These are phyloP conservation scores for Promerops cafer DNA, from an alignment of 2,113 vertebrate species.

Conservation along the genomic window DNA sequence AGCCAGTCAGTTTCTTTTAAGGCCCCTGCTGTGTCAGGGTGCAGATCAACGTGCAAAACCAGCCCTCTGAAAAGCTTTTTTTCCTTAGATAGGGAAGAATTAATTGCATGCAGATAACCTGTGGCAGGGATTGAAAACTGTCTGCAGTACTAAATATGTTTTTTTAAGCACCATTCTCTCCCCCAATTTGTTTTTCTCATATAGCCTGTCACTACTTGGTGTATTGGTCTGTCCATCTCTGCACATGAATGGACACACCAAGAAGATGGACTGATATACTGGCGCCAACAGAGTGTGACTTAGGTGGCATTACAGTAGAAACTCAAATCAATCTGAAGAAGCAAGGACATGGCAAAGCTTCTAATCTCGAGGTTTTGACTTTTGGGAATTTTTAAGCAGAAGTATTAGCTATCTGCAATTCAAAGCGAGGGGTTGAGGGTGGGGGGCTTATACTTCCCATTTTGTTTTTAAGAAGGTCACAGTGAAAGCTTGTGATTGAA, in stretches of 20 bases:
- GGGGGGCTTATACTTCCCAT: background rate
- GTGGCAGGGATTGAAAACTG: background rate
- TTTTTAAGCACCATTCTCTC: background rate
- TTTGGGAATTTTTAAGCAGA: background rate
- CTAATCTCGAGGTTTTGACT: background rate
- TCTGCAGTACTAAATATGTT: background rate
- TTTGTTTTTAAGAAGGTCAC: slow-evolving; percentile 59
- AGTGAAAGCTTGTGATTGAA: slow-evolving; percentile 36
- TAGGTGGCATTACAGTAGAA: background rate
- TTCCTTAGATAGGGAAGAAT: background rate
- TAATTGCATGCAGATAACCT: background rate
- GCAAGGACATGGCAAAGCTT: background rate
- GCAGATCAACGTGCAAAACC: background rate
- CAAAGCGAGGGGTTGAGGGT: background rate
- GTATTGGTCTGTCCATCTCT: background rate
- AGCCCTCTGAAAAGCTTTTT: background rate
- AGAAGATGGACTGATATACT: background rate
- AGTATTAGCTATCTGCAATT: slow-evolving; percentile 25
- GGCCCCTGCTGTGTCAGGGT: background rate
- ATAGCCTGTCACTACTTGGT: background rate
- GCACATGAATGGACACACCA: background rate
- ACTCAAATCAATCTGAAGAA: background rate
- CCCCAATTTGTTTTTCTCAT: background rate
- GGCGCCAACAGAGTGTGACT: background rate
- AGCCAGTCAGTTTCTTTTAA: background rate